Evolutionary conservation across 2,888 invertebrate genomes (phyloP).

Genomic region (Thecocarcelia acutangulata): DNA sequence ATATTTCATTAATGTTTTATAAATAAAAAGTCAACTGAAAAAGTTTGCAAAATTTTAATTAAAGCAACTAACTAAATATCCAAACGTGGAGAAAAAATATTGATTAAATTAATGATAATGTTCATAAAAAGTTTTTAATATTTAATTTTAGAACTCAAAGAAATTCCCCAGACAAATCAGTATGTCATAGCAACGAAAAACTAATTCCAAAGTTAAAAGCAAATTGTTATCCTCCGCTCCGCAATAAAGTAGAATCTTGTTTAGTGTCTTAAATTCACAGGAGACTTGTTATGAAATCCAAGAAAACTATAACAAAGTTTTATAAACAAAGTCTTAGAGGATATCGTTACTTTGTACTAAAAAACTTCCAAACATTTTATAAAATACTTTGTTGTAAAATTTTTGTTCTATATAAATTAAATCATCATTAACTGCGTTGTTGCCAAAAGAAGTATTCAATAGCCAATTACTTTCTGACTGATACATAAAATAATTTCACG

Average conservation of each 20-base stretch:
- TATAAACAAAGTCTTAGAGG: too few relatives aligned
- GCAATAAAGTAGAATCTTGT: too few relatives aligned
- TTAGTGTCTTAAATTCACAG: too few relatives aligned
- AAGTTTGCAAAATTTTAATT: background rate
- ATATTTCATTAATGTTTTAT: constrained; percentile 47
- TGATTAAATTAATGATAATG: background rate
- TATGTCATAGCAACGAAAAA: constrained; percentile 18
- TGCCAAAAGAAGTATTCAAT: too few relatives aligned
- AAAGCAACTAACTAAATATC: background rate
- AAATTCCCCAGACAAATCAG: constrained; percentile 25
- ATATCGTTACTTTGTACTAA: too few relatives aligned
- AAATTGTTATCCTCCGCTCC: constrained; percentile 42
- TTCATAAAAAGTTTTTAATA: background rate
- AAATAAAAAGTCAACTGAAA: constrained; percentile 25
- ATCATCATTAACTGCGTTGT: too few relatives aligned
- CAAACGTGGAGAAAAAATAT: background rate
- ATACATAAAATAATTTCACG: background rate
- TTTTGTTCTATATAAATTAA: too few relatives aligned
- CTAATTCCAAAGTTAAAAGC: constrained; percentile 55
- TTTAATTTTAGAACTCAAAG: background rate
- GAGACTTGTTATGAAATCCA: too few relatives aligned
- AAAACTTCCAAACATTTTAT: too few relatives aligned
- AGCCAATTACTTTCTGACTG: too few relatives aligned
- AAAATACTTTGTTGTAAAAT: too few relatives aligned
- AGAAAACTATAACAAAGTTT: too few relatives aligned